These are phyloP conservation scores for Dastarcus helophoroides DNA, from an alignment of 2,888 invertebrate species.

Conservation along the genomic window DNA sequence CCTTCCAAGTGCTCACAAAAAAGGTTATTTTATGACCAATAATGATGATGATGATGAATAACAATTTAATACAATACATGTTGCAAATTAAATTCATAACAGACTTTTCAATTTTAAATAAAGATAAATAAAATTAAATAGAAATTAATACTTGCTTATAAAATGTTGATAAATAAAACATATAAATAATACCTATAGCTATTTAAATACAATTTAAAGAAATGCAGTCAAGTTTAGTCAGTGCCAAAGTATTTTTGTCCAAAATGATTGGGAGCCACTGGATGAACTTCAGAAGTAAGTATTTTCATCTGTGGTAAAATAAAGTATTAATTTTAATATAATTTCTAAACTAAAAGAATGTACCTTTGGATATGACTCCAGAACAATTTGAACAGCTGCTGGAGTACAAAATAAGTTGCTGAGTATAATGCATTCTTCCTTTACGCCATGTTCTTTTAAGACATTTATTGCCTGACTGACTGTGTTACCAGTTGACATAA, in stretches of 20 bases:
- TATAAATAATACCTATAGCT: no score
- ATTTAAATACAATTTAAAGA: no score
- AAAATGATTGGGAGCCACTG: conserved; percentile 94
- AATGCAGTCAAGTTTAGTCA: no score
- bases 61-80: no score
- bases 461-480: conserved; percentile 89
- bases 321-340: conserved; percentile 6
- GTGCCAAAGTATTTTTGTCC: conserved; percentile 99
- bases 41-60: no score
- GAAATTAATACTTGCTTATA: no score
- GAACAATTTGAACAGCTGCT: conserved; percentile 71
- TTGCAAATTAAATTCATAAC: no score
- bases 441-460: conserved; percentile 85
- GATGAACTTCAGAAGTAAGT: conserved; percentile 89
- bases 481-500: conserved; percentile 97
- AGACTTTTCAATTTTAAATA: no score
- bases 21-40: no score
- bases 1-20: no score
- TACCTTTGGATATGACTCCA: conserved; percentile 68
- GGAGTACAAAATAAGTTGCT: conserved; percentile 97
- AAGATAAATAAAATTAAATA: no score
- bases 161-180: no score
- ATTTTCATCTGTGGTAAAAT: conserved; percentile 64
- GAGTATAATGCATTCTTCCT: conserved; percentile 89
- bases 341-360: conserved; percentile 7